phyloP scores from a whole-genome alignment of 1,140 invertebrate species.

The Drosophila murphyi region DNA sequence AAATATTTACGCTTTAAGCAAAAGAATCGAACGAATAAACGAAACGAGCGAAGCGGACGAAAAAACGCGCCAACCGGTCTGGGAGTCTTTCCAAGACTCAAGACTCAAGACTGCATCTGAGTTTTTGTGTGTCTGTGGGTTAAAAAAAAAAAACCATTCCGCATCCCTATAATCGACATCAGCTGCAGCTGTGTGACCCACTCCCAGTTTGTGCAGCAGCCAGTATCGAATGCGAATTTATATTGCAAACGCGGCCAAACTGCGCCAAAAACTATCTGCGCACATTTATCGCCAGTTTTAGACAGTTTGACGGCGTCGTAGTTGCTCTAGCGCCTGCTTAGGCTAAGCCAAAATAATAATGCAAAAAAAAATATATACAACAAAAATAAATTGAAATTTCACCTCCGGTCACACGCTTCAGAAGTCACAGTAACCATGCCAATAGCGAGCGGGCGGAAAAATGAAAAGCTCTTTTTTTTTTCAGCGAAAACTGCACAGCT shows the following conservation, averaged over 20 bases:
- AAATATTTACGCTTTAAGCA: conserved; percentile 70
- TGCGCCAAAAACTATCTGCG: conserved; percentile 59
- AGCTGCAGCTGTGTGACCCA: conserved; percentile 76
- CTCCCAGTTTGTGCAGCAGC: conserved; percentile 77
- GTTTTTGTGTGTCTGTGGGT: conserved; percentile 27
- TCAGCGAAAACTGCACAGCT: conserved; percentile 21
- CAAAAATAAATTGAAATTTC: conserved; percentile 63
- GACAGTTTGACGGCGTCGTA: conserved; percentile 49
- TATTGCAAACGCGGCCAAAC: conserved; percentile 64
- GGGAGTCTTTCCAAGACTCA: conserved; percentile 20
- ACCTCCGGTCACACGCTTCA: conserved; percentile 80
- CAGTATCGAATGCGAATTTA: conserved; percentile 31
- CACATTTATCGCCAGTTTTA: conserved; percentile 72
- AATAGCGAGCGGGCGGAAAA: conserved; percentile 13
- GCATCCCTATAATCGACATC: conserved; percentile 77
- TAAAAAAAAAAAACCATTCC: conserved; percentile 5
- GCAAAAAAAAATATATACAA: too few species aligned
- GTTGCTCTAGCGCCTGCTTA: conserved; percentile 26
- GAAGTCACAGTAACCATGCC: conserved; percentile 50
- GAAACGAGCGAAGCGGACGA: conserved; percentile 26
- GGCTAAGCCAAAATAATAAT: conserved; percentile 54
- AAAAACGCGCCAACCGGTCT: conserved; percentile 44
- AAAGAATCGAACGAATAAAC: conserved; percentile 54
- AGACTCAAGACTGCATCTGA: conserved; percentile 35
- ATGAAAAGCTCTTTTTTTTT: conserved; percentile 46